Percentiles rank a stretch among this genome's conserved stretches.
Conservation (phyloP, 2,113 vertebrate species). For the Mormyrus lacerda region DNA sequence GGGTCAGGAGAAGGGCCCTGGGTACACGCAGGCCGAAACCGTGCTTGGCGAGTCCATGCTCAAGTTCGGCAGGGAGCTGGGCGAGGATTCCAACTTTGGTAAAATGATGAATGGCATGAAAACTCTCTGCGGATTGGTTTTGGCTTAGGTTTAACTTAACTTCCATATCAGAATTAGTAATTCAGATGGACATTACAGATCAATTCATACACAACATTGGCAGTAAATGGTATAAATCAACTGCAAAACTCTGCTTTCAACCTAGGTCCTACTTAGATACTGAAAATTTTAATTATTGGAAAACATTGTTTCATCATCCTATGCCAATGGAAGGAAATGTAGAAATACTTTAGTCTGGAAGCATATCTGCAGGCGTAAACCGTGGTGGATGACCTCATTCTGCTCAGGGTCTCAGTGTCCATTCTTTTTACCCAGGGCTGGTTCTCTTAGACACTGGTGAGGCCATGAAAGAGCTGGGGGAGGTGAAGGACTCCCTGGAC, state of each 20-base stretch:
- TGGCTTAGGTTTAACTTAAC: background rate
- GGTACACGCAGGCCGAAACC: slow-evolving; percentile 88
- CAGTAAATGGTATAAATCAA: background rate
- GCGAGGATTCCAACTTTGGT: slow-evolving; percentile 95
- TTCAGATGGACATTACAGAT: background rate
- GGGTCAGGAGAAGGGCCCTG: slow-evolving; percentile 90
- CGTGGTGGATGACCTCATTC: background rate
- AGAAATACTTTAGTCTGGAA: background rate
- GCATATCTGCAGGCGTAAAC: background rate
- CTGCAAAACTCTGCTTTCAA: background rate
- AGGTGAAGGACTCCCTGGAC: slow-evolving; percentile 94
- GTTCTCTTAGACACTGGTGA: slow-evolving; percentile 87
- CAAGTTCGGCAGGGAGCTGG: slow-evolving; percentile 87
- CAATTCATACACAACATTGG: background rate
- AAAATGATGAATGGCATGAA: background rate
- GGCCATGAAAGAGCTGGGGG: slow-evolving; percentile 85
- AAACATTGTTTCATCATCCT: background rate
- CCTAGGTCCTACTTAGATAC: background rate
- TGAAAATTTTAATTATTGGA: background rate
- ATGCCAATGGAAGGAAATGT: background rate
- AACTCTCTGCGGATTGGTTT: background rate
- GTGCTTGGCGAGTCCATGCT: slow-evolving; percentile 89
- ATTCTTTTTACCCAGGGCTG: slow-evolving; percentile 58
- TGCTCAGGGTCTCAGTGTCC: background rate
- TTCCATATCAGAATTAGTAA: background rate